Percentiles rank a stretch among this genome's conserved stretches.
These are phyloP conservation scores for Calcarius ornatus DNA, from an alignment of 2,113 vertebrate genomes.

Conservation along the genomic window DNA sequence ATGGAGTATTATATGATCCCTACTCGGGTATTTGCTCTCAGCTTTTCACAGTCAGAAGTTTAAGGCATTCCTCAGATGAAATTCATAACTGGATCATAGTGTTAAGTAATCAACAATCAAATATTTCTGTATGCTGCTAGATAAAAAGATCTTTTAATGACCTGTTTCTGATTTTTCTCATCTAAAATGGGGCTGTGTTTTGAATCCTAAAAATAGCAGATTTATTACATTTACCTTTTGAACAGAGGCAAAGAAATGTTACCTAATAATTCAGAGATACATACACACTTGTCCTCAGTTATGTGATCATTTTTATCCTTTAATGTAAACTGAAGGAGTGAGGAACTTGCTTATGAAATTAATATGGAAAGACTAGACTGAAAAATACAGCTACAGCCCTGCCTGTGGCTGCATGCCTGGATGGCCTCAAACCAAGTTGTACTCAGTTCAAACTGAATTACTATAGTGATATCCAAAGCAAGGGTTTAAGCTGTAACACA, in stretches of 20 bases:
- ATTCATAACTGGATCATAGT: neutral
- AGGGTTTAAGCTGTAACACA: neutral
- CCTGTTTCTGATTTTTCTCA: slow-evolving; percentile 30
- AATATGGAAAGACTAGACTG: neutral
- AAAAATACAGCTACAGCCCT: neutral
- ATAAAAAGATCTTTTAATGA: slow-evolving; percentile 42
- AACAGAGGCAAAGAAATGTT: slow-evolving; percentile 34
- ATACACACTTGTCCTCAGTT: neutral
- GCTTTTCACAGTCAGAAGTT: slow-evolving; percentile 24
- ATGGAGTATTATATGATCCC: neutral
- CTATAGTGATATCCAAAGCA: neutral
- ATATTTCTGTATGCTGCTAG: neutral
- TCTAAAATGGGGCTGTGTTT: slow-evolving; percentile 2
- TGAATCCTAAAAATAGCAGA: neutral
- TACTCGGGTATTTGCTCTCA: neutral
- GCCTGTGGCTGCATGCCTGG: neutral
- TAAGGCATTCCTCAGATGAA: slow-evolving; percentile 13
- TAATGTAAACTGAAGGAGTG: slow-evolving; percentile 40
- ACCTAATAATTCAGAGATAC: slow-evolving; percentile 51
- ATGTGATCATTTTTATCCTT: slow-evolving; percentile 25
- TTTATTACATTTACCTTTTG: slow-evolving; percentile 36
- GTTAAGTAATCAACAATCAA: neutral
- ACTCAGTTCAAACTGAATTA: neutral
- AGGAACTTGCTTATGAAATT: neutral
- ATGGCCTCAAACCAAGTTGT: neutral